Evolutionary conservation across 2,113 vertebrate genomes (phyloP).

Genomic region (Saccopteryx bilineata): DNA sequence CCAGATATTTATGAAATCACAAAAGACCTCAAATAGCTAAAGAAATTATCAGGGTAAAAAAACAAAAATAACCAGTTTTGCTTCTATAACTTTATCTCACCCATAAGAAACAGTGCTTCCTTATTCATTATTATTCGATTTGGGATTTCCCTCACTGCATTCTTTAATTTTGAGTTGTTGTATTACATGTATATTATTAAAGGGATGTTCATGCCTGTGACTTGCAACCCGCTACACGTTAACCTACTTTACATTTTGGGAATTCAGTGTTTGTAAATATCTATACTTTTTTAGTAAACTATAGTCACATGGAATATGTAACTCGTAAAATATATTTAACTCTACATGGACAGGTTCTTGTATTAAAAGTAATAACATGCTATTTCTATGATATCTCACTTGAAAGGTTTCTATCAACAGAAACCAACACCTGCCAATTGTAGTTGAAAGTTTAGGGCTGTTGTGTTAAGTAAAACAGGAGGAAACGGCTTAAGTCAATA

Average conservation of each 20-base stretch:
- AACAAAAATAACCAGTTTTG: not conserved
- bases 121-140: not conserved
- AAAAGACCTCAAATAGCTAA: not conserved
- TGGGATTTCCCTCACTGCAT: not conserved
- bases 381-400: not conserved
- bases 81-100: not conserved
- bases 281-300: not conserved
- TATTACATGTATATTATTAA: not conserved
- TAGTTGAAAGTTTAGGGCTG: not conserved
- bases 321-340: slow-evolving; percentile 4
- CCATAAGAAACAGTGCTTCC: not conserved
- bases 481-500: not conserved
- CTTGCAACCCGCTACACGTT: not conserved
- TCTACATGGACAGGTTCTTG: not conserved
- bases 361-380: not conserved
- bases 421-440: not conserved
- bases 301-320: not conserved
- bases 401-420: not conserved
- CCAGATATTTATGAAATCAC: not conserved
- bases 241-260: not conserved
- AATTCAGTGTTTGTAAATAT: not conserved
- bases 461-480: not conserved
- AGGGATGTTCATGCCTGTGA: not conserved
- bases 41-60: not conserved
- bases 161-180: not conserved